These are phyloP conservation scores for Anguilla marmorata DNA, from an alignment of 2,797 vertebrate genomes.

Conservation along the genomic window DNA sequence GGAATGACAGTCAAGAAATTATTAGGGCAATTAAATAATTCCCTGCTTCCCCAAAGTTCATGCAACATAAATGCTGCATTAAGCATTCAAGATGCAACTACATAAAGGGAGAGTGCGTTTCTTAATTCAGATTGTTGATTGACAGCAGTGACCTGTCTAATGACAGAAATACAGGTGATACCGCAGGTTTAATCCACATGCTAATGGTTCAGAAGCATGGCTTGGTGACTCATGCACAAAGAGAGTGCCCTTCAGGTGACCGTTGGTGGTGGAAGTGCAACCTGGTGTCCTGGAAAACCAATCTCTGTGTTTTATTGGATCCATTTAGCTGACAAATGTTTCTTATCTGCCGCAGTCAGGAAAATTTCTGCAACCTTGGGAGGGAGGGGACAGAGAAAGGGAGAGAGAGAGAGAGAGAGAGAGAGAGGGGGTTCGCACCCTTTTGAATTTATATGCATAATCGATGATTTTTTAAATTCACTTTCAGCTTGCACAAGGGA, in stretches of 20 bases:
- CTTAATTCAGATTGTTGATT: not conserved
- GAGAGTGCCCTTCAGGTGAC: slow-evolving; percentile 14
- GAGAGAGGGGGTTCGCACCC: not conserved
- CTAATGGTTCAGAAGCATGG: not conserved
- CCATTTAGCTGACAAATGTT: slow-evolving; percentile 8
- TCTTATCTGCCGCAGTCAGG: slow-evolving; percentile 6
- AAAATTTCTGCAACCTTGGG: slow-evolving; percentile 42
- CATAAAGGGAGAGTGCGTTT: not conserved
- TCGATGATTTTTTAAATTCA: slow-evolving; percentile 12
- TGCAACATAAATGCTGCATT: too few species aligned
- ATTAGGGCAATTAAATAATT: too few species aligned
- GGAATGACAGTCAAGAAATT: too few species aligned
- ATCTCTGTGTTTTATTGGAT: slow-evolving; percentile 47
- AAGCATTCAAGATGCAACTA: not conserved
- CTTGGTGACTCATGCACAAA: not conserved
- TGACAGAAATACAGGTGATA: not conserved
- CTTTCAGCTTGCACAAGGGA: not conserved
- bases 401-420: not conserved
- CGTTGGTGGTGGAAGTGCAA: not conserved
- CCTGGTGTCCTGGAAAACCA: slow-evolving; percentile 40
- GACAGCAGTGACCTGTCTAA: not conserved
- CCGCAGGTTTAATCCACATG: not conserved
- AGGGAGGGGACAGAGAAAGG: slow-evolving; percentile 28
- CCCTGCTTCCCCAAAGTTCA: too few species aligned
- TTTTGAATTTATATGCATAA: slow-evolving; percentile 18